These are phyloP conservation scores for Cordilura impudica DNA, from an alignment of 2,888 invertebrate genomes.

Conservation along the genomic window DNA sequence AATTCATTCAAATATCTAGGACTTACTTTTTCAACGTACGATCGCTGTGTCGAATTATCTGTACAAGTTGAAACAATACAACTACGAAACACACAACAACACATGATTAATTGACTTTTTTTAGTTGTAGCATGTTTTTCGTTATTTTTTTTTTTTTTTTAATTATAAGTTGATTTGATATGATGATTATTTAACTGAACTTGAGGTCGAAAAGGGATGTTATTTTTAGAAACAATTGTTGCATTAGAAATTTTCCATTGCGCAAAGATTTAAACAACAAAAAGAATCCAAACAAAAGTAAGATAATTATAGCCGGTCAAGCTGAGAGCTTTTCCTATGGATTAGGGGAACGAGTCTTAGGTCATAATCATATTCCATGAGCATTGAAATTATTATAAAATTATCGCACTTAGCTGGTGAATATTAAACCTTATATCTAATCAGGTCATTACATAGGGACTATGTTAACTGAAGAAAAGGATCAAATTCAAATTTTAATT, in stretches of 20 bases:
- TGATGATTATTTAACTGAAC: conserved; percentile 11
- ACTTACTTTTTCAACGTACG: too few relatives aligned
- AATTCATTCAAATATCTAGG: too few relatives aligned
- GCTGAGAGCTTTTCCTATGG: too few relatives aligned
- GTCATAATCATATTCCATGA: too few relatives aligned
- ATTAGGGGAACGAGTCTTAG: too few relatives aligned
- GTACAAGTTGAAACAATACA: not conserved
- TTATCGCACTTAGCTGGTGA: too few relatives aligned
- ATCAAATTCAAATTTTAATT: too few relatives aligned
- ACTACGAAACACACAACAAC: not conserved
- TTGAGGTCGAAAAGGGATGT: conserved; percentile 15
- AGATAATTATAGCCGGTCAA: too few relatives aligned
- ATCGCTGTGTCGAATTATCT: not conserved
- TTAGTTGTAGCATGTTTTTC: conserved; percentile 9
- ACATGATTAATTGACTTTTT: conserved; percentile 31
- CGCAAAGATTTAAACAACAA: not conserved
- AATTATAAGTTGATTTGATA: not conserved
- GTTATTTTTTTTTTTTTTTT: conserved; percentile 2
- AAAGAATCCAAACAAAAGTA: not conserved
- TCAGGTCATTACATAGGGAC: too few relatives aligned
- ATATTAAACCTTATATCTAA: too few relatives aligned
- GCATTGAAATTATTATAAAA: too few relatives aligned
- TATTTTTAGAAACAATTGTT: not conserved
- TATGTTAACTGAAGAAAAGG: too few relatives aligned
- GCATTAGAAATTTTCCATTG: not conserved